Evolutionary conservation across 2,888 invertebrate genomes (phyloP).

Genomic region (Escarpia spicata): DNA sequence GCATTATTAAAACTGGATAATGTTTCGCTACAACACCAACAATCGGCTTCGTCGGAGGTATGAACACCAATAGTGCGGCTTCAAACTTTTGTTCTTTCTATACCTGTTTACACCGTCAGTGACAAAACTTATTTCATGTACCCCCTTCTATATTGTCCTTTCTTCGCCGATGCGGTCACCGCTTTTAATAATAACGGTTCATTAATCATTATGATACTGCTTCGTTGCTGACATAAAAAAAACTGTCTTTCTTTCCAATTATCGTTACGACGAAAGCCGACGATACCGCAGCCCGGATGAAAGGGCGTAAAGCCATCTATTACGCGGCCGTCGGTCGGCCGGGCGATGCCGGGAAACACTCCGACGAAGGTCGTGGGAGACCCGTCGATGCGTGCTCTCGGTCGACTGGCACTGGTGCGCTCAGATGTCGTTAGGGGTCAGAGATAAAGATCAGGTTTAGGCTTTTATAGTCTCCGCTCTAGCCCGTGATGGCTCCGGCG

Average conservation of each 20-base stretch:
- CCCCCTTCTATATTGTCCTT: not conserved
- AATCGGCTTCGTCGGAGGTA: too few relatives aligned
- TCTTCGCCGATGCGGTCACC: not conserved
- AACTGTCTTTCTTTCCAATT: conserved; percentile 11
- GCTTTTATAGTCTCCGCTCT: conserved; percentile 5
- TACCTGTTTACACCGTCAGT: not conserved
- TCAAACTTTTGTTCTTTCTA: not conserved
- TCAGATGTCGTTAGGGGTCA: conserved; percentile 1
- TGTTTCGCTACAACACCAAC: too few relatives aligned
- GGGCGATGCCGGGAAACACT: not conserved
- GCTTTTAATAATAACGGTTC: not conserved
- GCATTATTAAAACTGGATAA: not conserved
- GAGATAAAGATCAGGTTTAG: conserved; percentile 16
- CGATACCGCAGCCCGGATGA: not conserved
- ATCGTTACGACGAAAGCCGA: not conserved
- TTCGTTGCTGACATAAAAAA: not conserved
- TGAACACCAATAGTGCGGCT: too few relatives aligned
- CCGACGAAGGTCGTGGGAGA: not conserved
- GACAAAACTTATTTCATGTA: not conserved
- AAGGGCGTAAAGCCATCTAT: not conserved
- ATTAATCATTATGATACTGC: not conserved
- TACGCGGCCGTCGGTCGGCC: not conserved
- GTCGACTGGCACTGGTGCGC: conserved; percentile 3
- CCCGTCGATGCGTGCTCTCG: not conserved
- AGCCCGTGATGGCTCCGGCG: not conserved